Evolutionary conservation across 2,888 invertebrate species (phyloP).

Genomic region (Drosophila nr. perissopoda): DNA sequence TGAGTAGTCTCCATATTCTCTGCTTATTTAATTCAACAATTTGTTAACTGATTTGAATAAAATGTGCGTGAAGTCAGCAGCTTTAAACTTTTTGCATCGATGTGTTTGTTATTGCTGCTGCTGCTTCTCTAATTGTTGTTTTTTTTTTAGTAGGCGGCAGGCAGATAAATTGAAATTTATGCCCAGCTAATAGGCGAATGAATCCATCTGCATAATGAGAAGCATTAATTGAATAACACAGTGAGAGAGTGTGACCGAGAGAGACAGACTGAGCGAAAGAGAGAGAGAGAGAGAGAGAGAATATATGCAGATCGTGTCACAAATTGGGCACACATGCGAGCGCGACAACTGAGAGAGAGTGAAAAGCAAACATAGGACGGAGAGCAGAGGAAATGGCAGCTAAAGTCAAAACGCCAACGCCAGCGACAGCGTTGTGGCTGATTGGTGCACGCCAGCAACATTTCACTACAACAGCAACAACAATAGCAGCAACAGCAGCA

Average conservation of each 20-base stretch:
- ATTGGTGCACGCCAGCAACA: conserved; percentile 75
- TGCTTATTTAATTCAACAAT: conserved; percentile 24
- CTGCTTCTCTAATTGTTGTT: conserved; percentile 27
- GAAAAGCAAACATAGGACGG: conserved; percentile 10
- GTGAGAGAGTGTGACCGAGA: not conserved
- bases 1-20: conserved; percentile 22
- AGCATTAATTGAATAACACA: conserved; percentile 59
- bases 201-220: conserved; percentile 72
- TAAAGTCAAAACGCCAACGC: conserved; percentile 27
- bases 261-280: not conserved
- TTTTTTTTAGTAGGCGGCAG: conserved; percentile 42
- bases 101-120: conserved; percentile 26
- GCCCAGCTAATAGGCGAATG: conserved; percentile 64
- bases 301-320: conserved; percentile 49
- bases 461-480: conserved; percentile 37
- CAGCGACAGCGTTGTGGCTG: conserved; percentile 59
- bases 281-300: not conserved
- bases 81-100: conserved; percentile 46
- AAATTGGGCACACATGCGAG: conserved; percentile 44
- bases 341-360: conserved; percentile 6
- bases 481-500: conserved; percentile 13
- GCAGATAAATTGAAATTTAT: conserved; percentile 71
- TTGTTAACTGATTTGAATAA: conserved; percentile 68
- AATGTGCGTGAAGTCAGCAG: conserved; percentile 63
- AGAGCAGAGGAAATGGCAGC: conserved; percentile 51